Conservation (phyloP, 2,888 invertebrate species). For the Romanomermis culicivorax region DNA sequence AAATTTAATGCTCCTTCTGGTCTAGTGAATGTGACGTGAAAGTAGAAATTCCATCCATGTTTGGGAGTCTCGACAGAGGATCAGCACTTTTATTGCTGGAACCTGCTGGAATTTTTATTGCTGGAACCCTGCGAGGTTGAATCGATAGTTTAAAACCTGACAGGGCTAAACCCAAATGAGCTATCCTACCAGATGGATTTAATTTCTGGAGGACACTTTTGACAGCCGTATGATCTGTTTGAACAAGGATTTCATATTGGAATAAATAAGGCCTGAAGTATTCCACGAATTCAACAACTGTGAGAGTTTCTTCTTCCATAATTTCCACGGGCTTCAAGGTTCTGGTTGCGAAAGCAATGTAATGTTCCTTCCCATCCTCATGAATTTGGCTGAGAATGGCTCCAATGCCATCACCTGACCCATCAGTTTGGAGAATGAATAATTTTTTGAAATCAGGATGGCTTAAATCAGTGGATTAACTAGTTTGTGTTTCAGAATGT, state of each 20-base stretch:
- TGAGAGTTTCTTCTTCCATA: conserved; percentile 29
- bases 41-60: too few species aligned
- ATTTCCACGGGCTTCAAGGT: conserved; percentile 22
- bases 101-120: background rate
- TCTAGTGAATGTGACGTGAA: too few species aligned
- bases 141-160: background rate
- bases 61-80: conserved; percentile 22
- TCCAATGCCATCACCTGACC: conserved; percentile 18
- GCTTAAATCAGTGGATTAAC: conserved; percentile 13
- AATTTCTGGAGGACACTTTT: conserved; percentile 32
- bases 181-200: conserved; percentile 30
- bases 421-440: conserved; percentile 21
- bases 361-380: conserved; percentile 8
- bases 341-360: conserved; percentile 16
- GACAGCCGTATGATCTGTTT: conserved; percentile 33
- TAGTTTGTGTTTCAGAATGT: conserved; percentile 6
- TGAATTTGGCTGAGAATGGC: conserved; percentile 16
- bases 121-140: conserved; percentile 24
- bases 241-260: conserved; percentile 21
- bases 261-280: conserved; percentile 32
- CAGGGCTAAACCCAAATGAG: conserved; percentile 31
- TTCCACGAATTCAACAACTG: conserved; percentile 24
- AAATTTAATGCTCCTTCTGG: too few species aligned
- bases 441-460: conserved; percentile 16
- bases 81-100: conserved; percentile 28